Conservation (phyloP, 2,888 invertebrate genomes). For the Physocephala rufipes region DNA sequence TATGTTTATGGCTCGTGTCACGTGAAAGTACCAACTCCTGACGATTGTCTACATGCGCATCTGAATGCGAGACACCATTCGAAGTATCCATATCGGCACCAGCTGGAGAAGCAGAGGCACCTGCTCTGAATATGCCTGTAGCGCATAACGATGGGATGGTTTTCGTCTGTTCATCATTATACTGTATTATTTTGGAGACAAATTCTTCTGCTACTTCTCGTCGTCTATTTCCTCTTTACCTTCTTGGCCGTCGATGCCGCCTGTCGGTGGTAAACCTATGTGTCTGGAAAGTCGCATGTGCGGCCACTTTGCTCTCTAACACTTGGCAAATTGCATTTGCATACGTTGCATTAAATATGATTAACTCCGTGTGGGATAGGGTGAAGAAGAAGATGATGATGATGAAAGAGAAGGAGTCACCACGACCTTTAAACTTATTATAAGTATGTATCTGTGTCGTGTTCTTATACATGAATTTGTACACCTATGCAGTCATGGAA, state of each 20-base stretch:
- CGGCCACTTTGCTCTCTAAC: slow-evolving; percentile 30
- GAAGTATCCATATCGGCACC: no score
- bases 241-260: neutral
- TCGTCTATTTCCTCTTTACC: neutral
- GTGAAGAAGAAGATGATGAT: neutral
- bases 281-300: slow-evolving; percentile 12
- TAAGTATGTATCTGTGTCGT: no score
- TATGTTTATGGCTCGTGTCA: no score
- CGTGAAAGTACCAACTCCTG: no score
- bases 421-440: no score
- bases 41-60: no score
- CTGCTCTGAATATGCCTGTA: no score
- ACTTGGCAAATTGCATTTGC: slow-evolving; percentile 36
- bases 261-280: neutral
- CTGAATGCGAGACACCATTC: no score
- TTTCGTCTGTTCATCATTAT: neutral
- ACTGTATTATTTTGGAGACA: neutral
- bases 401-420: no score
- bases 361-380: neutral
- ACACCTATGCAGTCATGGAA: no score
- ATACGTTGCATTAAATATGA: slow-evolving; percentile 32
- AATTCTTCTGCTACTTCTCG: neutral
- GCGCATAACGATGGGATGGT: neutral
- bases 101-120: no score
- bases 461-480: no score